A percentile compares a stretch with the other conserved stretches of the same genome.
phyloP scores from a whole-genome alignment of 37 sponge, comb jelly and placozoan species.

The Crambe crambe region DNA sequence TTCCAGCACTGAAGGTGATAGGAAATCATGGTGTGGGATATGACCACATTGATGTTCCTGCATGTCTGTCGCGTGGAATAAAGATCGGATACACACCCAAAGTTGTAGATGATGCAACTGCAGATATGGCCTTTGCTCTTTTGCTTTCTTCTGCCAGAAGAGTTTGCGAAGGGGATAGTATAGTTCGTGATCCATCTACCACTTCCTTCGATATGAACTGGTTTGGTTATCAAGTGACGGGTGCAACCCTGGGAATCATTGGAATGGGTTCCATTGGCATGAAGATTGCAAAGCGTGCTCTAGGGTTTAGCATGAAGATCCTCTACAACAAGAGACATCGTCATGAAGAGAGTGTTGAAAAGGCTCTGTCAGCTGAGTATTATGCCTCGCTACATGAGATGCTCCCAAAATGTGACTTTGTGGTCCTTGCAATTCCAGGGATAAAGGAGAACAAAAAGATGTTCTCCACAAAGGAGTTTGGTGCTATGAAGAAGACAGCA shows the following conservation, averaged over 20 bases:
- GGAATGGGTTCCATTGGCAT: slow-evolving; percentile 89
- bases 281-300: slow-evolving; percentile 69
- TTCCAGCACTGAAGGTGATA: slow-evolving; percentile 28
- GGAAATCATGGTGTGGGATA: slow-evolving; percentile 44
- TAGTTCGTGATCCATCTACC: slow-evolving; percentile 10
- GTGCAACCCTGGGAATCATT: slow-evolving; percentile 68
- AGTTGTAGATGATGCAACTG: slow-evolving; percentile 52
- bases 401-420: slow-evolving; percentile 67
- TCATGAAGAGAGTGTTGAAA: slow-evolving; percentile 27
- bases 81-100: slow-evolving; percentile 47
- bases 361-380: slow-evolving; percentile 43
- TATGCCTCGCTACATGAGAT: slow-evolving; percentile 41
- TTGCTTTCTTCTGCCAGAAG: slow-evolving; percentile 63
- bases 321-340: slow-evolving; percentile 75
- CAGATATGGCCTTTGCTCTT: slow-evolving; percentile 75
- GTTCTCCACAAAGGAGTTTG: slow-evolving; percentile 61
- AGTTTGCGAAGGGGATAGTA: slow-evolving; percentile 58
- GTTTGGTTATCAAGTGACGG: slow-evolving; percentile 63
- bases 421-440: slow-evolving; percentile 62
- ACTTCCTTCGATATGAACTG: slow-evolving; percentile 16
- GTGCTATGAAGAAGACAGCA: slow-evolving; percentile 64
- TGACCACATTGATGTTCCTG: slow-evolving; percentile 62
- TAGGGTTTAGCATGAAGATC: slow-evolving; percentile 78
- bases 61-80: slow-evolving; percentile 36
- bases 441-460: slow-evolving; percentile 53